phyloP scores from a whole-genome alignment of 2,888 invertebrate genomes.

The Plutella xylostella region DNA sequence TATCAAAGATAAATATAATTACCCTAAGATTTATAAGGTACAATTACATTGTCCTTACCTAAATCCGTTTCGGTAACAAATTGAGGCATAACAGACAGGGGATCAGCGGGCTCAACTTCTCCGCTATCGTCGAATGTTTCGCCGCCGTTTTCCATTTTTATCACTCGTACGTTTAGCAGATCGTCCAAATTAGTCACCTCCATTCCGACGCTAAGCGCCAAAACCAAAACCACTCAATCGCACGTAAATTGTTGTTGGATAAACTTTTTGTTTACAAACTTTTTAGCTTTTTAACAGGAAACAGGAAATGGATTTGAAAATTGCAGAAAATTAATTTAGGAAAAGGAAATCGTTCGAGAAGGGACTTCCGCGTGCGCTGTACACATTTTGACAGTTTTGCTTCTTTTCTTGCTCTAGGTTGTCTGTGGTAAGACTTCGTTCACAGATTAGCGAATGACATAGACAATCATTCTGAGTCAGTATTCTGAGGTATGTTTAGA shows the following conservation, averaged over 20 bases:
- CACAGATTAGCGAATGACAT: too few relatives aligned
- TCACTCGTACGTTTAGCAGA: constrained; percentile 45
- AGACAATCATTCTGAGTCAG: too few relatives aligned
- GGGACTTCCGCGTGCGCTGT: constrained; percentile 54
- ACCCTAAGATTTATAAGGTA: background rate
- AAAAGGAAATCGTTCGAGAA: constrained; percentile 36
- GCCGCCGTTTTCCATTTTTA: constrained; percentile 56
- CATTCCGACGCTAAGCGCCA: constrained; percentile 25
- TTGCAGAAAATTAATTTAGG: constrained; percentile 43
- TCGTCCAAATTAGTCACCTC: constrained; percentile 57
- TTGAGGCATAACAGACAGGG: constrained; percentile 51
- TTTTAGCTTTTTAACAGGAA: too few relatives aligned
- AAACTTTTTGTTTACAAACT: constrained; percentile 20
- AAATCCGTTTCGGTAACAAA: constrained; percentile 61
- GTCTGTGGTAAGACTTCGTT: background rate
- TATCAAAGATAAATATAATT: background rate
- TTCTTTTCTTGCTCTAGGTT: background rate
- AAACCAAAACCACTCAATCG: background rate
- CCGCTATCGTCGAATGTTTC: constrained; percentile 37
- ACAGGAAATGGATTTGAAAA: constrained; percentile 14
- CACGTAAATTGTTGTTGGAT: background rate
- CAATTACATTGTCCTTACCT: constrained; percentile 44
- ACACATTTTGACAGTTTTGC: constrained; percentile 20
- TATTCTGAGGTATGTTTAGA: background rate
- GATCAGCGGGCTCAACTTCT: constrained; percentile 35